These are phyloP conservation scores for Plodia interpunctella DNA, from an alignment of 1,140 invertebrate genomes.

Conservation along the genomic window DNA sequence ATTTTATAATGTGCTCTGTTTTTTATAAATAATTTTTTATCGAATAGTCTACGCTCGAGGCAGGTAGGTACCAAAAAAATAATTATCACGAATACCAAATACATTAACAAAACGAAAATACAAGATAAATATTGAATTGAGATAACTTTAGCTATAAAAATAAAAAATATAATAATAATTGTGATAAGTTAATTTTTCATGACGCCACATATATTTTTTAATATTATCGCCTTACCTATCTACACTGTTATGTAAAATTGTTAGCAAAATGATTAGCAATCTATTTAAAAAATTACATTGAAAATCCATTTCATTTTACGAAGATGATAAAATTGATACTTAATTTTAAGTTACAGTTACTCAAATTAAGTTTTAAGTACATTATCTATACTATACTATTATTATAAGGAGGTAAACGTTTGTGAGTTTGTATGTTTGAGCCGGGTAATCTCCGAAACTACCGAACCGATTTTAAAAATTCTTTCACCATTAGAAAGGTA, in stretches of 20 bases:
- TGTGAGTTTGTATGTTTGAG: no score
- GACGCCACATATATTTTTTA: conserved; percentile 13
- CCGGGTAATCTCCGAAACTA: no score
- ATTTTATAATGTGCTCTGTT: no score
- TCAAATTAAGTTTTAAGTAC: no score
- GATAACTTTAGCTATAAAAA: conserved; percentile 58
- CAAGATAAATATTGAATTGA: conserved; percentile 56
- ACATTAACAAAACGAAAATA: conserved; percentile 43
- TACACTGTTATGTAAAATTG: conserved; percentile 12
- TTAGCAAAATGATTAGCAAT: conserved; percentile 7
- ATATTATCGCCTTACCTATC: conserved; percentile 13
- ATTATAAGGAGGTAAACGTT: no score
- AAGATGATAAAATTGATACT: no score
- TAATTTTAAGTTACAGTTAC: no score
- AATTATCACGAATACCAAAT: conserved; percentile 39
- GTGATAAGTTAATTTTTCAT: conserved; percentile 37
- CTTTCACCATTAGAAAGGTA: no score
- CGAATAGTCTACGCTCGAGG: conserved; percentile 14
- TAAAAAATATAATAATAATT: conserved; percentile 41
- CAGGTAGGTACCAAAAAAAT: neutral
- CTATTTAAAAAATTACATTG: neutral
- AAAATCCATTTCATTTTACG: neutral
- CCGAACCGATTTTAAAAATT: no score
- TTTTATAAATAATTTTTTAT: no score
- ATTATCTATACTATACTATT: no score